phyloP scores from a whole-genome alignment of 92 coral and sea anemone species.

The Desmophyllum pertusum region DNA sequence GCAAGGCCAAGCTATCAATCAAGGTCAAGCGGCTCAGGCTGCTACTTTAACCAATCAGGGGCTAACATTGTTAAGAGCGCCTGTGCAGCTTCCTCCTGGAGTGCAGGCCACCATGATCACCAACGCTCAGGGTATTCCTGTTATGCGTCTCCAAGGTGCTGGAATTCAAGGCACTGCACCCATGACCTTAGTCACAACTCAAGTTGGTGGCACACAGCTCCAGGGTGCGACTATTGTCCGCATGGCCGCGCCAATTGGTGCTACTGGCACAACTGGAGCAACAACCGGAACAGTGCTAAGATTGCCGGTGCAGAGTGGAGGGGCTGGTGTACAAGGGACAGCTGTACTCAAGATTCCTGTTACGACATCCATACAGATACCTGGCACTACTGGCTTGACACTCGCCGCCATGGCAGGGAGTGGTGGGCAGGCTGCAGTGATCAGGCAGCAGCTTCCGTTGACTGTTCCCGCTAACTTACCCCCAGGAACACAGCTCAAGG shows the following conservation, averaged over 20 bases:
- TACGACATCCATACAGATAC: constrained; percentile 48
- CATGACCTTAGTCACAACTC: constrained; percentile 73
- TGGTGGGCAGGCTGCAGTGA: constrained; percentile 42
- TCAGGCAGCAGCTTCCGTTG: constrained; percentile 75
- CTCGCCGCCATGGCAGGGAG: constrained; percentile 42
- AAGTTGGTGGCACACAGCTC: constrained; percentile 73
- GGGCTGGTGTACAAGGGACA: constrained; percentile 49
- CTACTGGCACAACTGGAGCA: constrained; percentile 44
- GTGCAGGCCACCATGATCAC: constrained; percentile 96
- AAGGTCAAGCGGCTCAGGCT: constrained; percentile 64
- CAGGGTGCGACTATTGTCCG: constrained; percentile 88
- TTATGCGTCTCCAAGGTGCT: constrained; percentile 92
- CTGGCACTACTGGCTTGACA: constrained; percentile 36
- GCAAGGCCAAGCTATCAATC: constrained; percentile 73
- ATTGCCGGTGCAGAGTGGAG: constrained; percentile 66
- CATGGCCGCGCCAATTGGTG: constrained; percentile 67
- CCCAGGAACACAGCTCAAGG: constrained; percentile 88
- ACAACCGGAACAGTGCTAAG: constrained; percentile 60
- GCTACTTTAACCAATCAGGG: constrained; percentile 75
- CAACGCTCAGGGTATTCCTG: constrained; percentile 93
- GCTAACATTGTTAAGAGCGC: constrained; percentile 82
- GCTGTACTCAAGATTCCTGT: constrained; percentile 63
- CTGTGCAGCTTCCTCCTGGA: constrained; percentile 89
- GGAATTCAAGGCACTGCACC: constrained; percentile 81
- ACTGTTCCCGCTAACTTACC: constrained; percentile 74